Percentiles rank a stretch among this genome's conserved stretches.
These are phyloP conservation scores for Ditylenchus weischeri DNA, from an alignment of 2,888 invertebrate genomes.

Conservation along the genomic window DNA sequence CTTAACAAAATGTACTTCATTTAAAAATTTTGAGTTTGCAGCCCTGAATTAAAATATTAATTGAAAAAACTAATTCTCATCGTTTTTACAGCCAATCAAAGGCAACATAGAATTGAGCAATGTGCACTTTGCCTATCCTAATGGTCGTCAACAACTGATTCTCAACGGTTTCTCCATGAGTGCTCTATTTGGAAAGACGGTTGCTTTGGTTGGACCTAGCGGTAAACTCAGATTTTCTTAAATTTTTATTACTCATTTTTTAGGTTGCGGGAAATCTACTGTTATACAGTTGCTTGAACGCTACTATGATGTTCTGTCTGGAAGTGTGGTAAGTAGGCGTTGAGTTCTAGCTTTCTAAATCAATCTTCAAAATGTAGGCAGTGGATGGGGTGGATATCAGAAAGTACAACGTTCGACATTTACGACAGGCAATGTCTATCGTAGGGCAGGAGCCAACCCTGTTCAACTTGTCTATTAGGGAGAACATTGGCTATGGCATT, in stretches of 20 bases:
- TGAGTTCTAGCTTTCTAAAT: conserved; percentile 1
- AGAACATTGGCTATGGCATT: conserved; percentile 38
- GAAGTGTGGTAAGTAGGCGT: conserved; percentile 14
- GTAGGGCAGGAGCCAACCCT: conserved; percentile 51
- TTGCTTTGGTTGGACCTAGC: conserved; percentile 35
- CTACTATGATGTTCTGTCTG: conserved; percentile 31
- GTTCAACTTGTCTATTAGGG: conserved; percentile 37
- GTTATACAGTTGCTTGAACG: conserved; percentile 37
- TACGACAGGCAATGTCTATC: conserved; percentile 58
- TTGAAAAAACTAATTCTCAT: background rate
- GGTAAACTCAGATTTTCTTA: background rate
- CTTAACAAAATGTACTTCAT: too few relatives aligned
- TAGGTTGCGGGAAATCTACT: conserved; percentile 30
- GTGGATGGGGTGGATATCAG: conserved; percentile 35
- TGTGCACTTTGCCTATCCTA: conserved; percentile 60
- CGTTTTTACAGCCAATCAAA: conserved; percentile 33
- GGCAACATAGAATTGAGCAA: conserved; percentile 44
- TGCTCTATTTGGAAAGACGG: conserved; percentile 31
- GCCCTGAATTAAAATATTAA: too few relatives aligned
- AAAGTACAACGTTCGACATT: conserved; percentile 35
- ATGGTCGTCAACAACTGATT: conserved; percentile 42
- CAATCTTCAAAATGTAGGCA: background rate
- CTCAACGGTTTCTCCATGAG: conserved; percentile 28
- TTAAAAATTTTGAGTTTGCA: too few relatives aligned
- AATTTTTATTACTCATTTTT: too few relatives aligned